Evolutionary conservation across 2,113 vertebrate species (phyloP).

Genomic region (Dipodomys ordii): DNA sequence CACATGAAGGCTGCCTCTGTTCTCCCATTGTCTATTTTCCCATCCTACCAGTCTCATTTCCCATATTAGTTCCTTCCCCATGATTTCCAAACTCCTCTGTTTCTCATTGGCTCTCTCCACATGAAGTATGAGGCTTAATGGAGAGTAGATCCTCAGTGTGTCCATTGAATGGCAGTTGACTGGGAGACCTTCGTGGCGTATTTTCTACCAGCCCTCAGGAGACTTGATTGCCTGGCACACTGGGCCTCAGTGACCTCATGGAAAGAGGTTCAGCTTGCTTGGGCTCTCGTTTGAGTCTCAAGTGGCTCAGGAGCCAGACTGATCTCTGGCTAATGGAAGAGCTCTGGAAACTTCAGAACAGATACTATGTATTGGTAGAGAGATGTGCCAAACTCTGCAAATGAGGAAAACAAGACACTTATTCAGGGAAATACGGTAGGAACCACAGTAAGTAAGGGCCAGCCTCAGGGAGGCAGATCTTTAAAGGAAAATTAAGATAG

Average conservation of each 20-base stretch:
- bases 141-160: background rate
- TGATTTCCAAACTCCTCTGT: background rate
- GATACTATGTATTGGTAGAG: background rate
- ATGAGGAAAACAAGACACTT: background rate
- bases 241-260: too few species aligned
- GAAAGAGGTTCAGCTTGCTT: background rate
- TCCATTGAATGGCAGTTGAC: background rate
- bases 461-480: conserved; percentile 15
- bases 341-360: background rate
- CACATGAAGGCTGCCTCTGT: accelerated
- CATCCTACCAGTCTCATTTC: background rate
- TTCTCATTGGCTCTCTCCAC: accelerated
- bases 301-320: background rate
- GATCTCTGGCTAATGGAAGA: background rate
- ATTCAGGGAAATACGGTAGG: conserved; percentile 1
- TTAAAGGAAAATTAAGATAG: conserved; percentile 46
- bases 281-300: too few species aligned
- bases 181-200: background rate
- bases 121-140: background rate
- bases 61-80: background rate
- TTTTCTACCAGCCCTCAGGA: background rate
- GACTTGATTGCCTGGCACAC: too few species aligned
- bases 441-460: conserved; percentile 34
- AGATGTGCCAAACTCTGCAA: too few species aligned
- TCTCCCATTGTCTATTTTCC: background rate